These are phyloP conservation scores for Parnassius glacialis DNA, from an alignment of 2,888 invertebrate genomes.

Conservation along the genomic window DNA sequence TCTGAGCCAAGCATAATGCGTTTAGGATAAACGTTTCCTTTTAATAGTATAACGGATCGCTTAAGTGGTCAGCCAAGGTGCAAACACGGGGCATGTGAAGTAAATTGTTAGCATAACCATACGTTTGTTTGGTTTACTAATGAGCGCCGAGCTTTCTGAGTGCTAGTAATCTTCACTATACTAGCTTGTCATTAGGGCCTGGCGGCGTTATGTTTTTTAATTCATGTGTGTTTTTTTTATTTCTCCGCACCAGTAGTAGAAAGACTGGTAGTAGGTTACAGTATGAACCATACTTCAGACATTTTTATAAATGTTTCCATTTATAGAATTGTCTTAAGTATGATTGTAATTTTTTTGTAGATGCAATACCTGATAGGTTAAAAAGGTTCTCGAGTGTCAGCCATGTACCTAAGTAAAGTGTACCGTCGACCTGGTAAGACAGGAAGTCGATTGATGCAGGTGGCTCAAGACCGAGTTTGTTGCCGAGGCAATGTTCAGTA, in stretches of 20 bases:
- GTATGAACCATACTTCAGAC: too few species aligned
- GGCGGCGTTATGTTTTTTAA: conserved; percentile 17
- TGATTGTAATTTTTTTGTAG: too few species aligned
- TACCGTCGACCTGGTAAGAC: too few species aligned
- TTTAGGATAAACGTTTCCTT: conserved; percentile 25
- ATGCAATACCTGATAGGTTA: too few species aligned
- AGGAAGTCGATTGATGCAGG: too few species aligned
- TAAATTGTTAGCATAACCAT: conserved; percentile 34
- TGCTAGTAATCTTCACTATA: conserved; percentile 38
- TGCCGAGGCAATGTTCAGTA: too few species aligned
- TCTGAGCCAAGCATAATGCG: conserved; percentile 21
- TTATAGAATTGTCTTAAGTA: too few species aligned
- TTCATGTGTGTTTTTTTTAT: conserved; percentile 3
- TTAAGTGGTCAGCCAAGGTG: conserved; percentile 40
- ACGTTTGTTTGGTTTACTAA: conserved; percentile 47
- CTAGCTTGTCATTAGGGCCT: conserved; percentile 39
- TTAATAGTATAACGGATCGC: conserved; percentile 40
- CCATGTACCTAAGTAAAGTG: too few species aligned
- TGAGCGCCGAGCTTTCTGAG: conserved; percentile 41
- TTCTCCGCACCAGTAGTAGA: conserved; percentile 8
- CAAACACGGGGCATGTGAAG: conserved; percentile 38
- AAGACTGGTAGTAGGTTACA: background rate
- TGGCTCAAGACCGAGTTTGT: too few species aligned
- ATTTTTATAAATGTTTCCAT: too few species aligned
- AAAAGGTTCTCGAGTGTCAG: too few species aligned